A percentile compares a stretch with the other conserved stretches of the same genome.
These are phyloP conservation scores for Lerema accius DNA, from an alignment of 1,140 invertebrate species.

Conservation along the genomic window DNA sequence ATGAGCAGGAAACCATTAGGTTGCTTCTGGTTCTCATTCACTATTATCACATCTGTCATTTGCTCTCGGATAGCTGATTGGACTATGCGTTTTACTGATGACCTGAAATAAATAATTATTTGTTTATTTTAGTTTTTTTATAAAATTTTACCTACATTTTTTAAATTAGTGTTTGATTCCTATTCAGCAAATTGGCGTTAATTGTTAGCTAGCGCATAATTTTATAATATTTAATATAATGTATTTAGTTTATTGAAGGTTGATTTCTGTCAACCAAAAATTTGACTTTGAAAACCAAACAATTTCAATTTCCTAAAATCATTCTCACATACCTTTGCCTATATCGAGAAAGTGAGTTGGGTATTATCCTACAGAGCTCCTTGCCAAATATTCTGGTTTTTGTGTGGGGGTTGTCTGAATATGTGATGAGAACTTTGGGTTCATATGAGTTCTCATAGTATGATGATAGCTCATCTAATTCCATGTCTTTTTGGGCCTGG, in stretches of 20 bases:
- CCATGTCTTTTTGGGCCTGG: conserved; percentile 87
- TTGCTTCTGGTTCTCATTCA: conserved; percentile 96
- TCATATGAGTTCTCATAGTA: conserved; percentile 94
- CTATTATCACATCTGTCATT: conserved; percentile 95
- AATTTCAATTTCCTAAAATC: no score
- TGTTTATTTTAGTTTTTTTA: conserved; percentile 1
- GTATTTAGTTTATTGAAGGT: no score
- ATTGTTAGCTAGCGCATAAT: no score
- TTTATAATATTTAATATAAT: no score
- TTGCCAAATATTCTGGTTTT: conserved; percentile 96
- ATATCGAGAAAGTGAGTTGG: conserved; percentile 88
- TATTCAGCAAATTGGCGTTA: no score
- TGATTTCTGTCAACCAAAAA: no score
- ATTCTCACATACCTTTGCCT: conserved; percentile 67
- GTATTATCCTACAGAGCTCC: conserved; percentile 95
- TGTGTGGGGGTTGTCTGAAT: conserved; percentile 93
- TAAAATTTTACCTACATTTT: no score
- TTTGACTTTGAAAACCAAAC: no score
- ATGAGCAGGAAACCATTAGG: conserved; percentile 96
- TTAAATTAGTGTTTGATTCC: no score
- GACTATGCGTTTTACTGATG: conserved; percentile 96
- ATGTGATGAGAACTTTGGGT: conserved; percentile 98
- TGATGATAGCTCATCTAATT: conserved; percentile 93
- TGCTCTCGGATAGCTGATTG: conserved; percentile 89
- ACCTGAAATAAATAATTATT: conserved; percentile 72